A percentile compares a stretch with the other conserved stretches of the same genome.
These are phyloP conservation scores for Dicrostonyx torquatus DNA, from an alignment of 2,797 vertebrate species.

Conservation along the genomic window DNA sequence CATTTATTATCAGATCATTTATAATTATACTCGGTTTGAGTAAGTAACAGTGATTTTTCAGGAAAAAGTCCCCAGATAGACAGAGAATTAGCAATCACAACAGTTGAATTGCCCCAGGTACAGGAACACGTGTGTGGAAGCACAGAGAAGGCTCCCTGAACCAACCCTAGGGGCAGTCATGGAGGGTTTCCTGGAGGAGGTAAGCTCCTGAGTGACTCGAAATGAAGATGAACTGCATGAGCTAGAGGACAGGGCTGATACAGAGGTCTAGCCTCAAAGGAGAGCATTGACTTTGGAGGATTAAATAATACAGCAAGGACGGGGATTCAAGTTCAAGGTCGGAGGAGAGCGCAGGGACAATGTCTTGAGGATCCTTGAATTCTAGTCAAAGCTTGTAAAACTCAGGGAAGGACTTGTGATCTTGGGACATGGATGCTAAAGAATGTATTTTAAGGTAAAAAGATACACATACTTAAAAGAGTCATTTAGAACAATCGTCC, in stretches of 20 bases:
- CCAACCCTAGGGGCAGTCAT: not conserved
- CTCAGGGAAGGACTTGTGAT: not conserved
- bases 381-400: not conserved
- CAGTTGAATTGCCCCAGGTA: not conserved
- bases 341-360: not conserved
- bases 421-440: not conserved
- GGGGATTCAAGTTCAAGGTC: not conserved
- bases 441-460: conserved; percentile 22
- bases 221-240: not conserved
- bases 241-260: not conserved
- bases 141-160: not conserved
- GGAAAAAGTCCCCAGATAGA: not conserved
- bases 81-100: not conserved
- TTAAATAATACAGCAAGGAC: not conserved
- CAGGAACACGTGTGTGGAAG: not conserved
- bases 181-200: not conserved
- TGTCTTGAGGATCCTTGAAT: not conserved
- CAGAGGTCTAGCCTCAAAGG: not conserved
- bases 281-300: not conserved
- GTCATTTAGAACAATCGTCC: not conserved
- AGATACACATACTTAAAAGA: not conserved
- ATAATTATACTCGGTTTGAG: not conserved
- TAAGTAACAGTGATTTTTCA: not conserved
- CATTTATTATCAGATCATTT: not conserved
- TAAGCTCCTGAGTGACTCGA: not conserved